Percentiles rank a stretch among this genome's conserved stretches.
Evolutionary conservation across 2,888 invertebrate species (phyloP).

Genomic region (Andrena bicolor): DNA sequence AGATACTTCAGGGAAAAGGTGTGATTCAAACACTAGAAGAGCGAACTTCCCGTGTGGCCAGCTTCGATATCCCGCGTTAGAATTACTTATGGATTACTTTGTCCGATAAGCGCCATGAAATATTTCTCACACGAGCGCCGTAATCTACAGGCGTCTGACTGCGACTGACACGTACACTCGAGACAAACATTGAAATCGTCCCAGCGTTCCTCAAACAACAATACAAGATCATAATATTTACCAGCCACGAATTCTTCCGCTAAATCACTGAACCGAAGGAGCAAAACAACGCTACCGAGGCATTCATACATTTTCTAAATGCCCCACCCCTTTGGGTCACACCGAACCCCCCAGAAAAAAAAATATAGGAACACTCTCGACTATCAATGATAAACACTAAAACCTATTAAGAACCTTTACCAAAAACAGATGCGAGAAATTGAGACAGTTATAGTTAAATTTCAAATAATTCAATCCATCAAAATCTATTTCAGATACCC

Average conservation of each 20-base stretch:
- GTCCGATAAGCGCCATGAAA: constrained; percentile 27
- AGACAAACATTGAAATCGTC: constrained; percentile 29
- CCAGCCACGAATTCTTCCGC: not conserved
- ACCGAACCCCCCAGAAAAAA: not conserved
- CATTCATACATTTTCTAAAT: not conserved
- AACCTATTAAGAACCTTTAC: no score
- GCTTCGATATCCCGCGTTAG: constrained; percentile 7
- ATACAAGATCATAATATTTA: constrained; percentile 17
- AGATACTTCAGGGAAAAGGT: no score
- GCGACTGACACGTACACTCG: constrained; percentile 1
- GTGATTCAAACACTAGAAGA: no score
- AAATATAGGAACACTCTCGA: not conserved
- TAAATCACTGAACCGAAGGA: not conserved
- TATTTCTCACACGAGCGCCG: not conserved
- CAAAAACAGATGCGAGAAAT: no score
- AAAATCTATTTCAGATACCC: not conserved
- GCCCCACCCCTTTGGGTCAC: no score
- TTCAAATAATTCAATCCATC: not conserved
- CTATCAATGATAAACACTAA: no score
- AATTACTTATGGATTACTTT: constrained; percentile 35
- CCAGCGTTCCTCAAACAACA: not conserved
- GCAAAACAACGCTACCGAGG: not conserved
- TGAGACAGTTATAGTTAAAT: no score
- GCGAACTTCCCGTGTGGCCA: no score
- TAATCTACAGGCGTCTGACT: constrained; percentile 20